phyloP scores from a whole-genome alignment of 2,888 invertebrate genomes.

The Agrochola macilenta region DNA sequence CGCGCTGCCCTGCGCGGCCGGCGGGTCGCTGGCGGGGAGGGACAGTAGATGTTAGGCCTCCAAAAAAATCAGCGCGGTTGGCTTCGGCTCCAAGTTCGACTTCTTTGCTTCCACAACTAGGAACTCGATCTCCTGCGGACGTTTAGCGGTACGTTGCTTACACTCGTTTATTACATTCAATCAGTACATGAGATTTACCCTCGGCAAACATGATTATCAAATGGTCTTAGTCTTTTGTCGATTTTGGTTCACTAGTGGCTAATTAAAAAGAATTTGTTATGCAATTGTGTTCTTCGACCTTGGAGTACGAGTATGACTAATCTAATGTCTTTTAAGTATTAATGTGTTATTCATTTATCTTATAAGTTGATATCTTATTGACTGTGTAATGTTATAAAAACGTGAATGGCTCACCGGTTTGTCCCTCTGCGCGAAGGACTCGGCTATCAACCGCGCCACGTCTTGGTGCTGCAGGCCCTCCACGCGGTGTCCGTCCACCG shows the following conservation, averaged over 20 bases:
- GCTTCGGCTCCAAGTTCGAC: conserved; percentile 97
- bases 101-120: conserved; percentile 98
- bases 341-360: background rate
- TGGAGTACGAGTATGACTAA: background rate
- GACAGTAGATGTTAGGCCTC: conserved; percentile 98
- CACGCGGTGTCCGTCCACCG: conserved; percentile 95
- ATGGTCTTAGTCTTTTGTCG: background rate
- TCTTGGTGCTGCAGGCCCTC: conserved; percentile 96
- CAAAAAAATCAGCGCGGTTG: conserved; percentile 96
- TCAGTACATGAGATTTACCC: background rate
- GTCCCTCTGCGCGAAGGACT: conserved; percentile 97
- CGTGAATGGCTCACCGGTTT: conserved; percentile 88
- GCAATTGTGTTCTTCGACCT: background rate
- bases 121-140: conserved; percentile 96
- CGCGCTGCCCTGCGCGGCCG: conserved; percentile 92
- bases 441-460: conserved; percentile 97
- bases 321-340: background rate
- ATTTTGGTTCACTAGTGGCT: background rate
- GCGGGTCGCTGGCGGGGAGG: conserved; percentile 95
- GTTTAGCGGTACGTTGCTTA: conserved; percentile 15
- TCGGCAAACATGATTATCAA: background rate
- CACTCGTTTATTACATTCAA: background rate
- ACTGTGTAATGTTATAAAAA: background rate
- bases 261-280: background rate
- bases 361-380: background rate